These are phyloP conservation scores for Cryptocephalus primarius DNA, from an alignment of 2,888 invertebrate genomes.

Conservation along the genomic window DNA sequence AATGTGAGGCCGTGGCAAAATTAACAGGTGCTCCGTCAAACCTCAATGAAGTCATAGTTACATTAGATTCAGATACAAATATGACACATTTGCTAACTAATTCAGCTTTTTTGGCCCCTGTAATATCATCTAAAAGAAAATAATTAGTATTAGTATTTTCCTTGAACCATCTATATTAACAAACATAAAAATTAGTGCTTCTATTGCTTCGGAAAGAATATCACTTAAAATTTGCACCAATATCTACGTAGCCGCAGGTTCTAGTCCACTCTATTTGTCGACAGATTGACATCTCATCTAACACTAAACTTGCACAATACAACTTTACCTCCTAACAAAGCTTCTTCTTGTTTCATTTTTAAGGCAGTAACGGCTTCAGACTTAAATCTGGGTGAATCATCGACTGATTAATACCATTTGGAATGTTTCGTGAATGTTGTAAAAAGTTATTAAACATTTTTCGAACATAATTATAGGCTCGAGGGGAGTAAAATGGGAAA, in stretches of 20 bases:
- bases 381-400: conserved; percentile 16
- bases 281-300: conserved; percentile 22
- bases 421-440: conserved; percentile 11
- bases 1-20: conserved; percentile 9
- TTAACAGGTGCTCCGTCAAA: background rate
- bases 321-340: background rate
- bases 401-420: conserved; percentile 10
- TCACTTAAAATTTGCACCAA: conserved; percentile 16
- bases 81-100: background rate
- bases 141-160: conserved; percentile 10
- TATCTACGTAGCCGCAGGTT: conserved; percentile 18
- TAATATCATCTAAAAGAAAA: background rate
- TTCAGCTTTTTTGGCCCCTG: background rate
- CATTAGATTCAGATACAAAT: background rate
- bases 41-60: background rate
- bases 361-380: conserved; percentile 13
- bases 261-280: conserved; percentile 12
- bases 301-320: conserved; percentile 16
- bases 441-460: conserved; percentile 7
- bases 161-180: conserved; percentile 14
- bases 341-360: conserved; percentile 5
- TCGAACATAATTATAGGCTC: conserved; percentile 9
- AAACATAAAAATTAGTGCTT: conserved; percentile 19
- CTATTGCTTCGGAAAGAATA: conserved; percentile 13
- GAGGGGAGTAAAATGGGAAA: conserved; percentile 10